Evolutionary conservation across 2,888 invertebrate species (phyloP), one percentile per base, ranked within the genome.

Genomic region (Cantharis lateralis): DNA sequence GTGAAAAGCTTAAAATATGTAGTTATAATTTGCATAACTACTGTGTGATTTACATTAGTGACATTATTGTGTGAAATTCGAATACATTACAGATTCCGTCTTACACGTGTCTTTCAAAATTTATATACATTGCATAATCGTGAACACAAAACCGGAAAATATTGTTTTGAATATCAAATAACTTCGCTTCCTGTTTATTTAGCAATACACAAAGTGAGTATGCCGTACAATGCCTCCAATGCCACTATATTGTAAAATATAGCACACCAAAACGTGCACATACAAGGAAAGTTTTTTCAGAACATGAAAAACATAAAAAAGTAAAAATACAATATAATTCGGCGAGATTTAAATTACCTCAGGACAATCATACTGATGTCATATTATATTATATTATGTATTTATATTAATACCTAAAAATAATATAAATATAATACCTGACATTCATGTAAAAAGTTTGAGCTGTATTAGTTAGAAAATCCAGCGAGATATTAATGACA

Each of bases 161-260:
- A 74, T 70, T 74, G 70, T 69, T 63, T n/a, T 70, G 74, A 74
- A 74, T 74, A 70, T 66, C 74, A 74, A 74, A 48, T 70, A 70
- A 74, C 70, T 70, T 74, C 64, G 64, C 70, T 74, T 74, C 74
- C 74, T 64, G 74, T 74, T 63, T 70, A 74, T 70, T 74, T 70
- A 28, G 16, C 70, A 62, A 70, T 64, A 74, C 68, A 73, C 68
- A 74, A 74, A 74, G 69, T 74, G 74, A 74, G 70, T 74, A 70
- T 20, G 61, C 70, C 70, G 20, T 32, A 48, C 28, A 70, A 74
- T 70, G 61, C 74, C 64, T 70, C 63, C 63, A 74, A 68, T 73
- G 26, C 68, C 26, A 28, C 62, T 62, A 20, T n/a, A 48, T 48
- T 48, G 48, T 48, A 48, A 48, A n/a, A n/a, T 48, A 48, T 48